Percentiles rank a stretch among this genome's conserved stretches.
Conservation (phyloP, 2,113 vertebrate genomes). For the Setophaga kirtlandii region DNA sequence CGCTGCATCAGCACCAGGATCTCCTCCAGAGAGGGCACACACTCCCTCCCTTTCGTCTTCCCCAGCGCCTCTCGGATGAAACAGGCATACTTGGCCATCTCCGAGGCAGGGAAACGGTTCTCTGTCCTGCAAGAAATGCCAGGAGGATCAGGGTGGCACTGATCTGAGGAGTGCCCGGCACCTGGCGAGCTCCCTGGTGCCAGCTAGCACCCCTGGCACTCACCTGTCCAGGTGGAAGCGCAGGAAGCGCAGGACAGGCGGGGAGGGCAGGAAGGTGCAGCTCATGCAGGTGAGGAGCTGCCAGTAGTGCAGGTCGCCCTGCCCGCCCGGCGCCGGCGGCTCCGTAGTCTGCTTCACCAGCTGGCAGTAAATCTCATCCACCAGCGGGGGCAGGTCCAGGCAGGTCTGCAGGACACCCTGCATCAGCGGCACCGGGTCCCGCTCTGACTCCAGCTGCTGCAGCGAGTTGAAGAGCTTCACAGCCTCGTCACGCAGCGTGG, state of each 20-base stretch:
- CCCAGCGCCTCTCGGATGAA: slow-evolving; percentile 89
- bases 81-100: slow-evolving; percentile 89
- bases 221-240: slow-evolving; percentile 91
- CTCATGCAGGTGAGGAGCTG: slow-evolving; percentile 98
- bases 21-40: slow-evolving; percentile 93
- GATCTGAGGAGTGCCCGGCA: rapidly evolving
- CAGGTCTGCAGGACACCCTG: slow-evolving; percentile 97
- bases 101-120: slow-evolving; percentile 81
- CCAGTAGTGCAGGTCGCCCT: slow-evolving; percentile 90
- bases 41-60: slow-evolving; percentile 87
- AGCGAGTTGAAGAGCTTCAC: slow-evolving; percentile 94
- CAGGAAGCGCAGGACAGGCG: slow-evolving; percentile 85
- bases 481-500: slow-evolving; percentile 89
- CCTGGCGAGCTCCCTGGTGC: background rate
- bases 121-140: slow-evolving; percentile 77
- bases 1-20: slow-evolving; percentile 88
- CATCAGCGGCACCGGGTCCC: slow-evolving; percentile 89
- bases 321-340: slow-evolving; percentile 68
- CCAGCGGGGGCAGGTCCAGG: slow-evolving; percentile 90
- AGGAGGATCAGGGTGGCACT: background rate
- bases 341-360: slow-evolving; percentile 96
- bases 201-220: background rate
- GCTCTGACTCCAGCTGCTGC: slow-evolving; percentile 89
- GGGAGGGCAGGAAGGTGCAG: slow-evolving; percentile 92
- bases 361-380: slow-evolving; percentile 98